phyloP scores from a whole-genome alignment of 1,140 invertebrate genomes.

The Drosophila ananassae region DNA sequence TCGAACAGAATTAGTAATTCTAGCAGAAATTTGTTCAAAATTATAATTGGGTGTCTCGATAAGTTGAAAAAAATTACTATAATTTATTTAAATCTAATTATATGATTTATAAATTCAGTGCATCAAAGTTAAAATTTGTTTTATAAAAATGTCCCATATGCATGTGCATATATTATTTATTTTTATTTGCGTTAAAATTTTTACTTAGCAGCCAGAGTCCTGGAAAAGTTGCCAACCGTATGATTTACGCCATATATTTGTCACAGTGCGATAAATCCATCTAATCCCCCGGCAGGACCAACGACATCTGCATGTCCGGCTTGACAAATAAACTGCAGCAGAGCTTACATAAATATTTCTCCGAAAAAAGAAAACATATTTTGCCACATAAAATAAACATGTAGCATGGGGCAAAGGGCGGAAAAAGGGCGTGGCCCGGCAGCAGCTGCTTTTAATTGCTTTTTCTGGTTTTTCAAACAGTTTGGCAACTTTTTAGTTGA shows the following conservation, averaged over 20 bases:
- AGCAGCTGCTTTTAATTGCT: constrained; percentile 68
- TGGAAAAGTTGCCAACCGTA: constrained; percentile 22
- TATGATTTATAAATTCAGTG: background rate
- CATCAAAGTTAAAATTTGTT: too few relatives aligned
- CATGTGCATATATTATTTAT: constrained; percentile 22
- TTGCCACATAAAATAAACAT: constrained; percentile 46
- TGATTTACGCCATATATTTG: constrained; percentile 59
- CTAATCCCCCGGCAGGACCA: constrained; percentile 56
- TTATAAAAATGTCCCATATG: background rate
- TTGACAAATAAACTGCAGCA: constrained; percentile 73
- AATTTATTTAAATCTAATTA: background rate
- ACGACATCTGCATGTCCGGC: constrained; percentile 59
- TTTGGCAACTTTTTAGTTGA: constrained; percentile 47
- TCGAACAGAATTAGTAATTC: background rate
- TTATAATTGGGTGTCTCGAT: constrained; percentile 7
- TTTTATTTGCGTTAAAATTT: constrained; percentile 29
- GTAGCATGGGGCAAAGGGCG: background rate
- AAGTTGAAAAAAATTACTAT: background rate
- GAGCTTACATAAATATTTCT: constrained; percentile 69
- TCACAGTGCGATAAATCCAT: constrained; percentile 66
- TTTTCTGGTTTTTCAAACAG: constrained; percentile 33
- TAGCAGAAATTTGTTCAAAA: constrained; percentile 6
- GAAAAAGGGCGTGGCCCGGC: constrained; percentile 19
- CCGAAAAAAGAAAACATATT: constrained; percentile 56
- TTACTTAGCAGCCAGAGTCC: constrained; percentile 12